Evolutionary conservation across 2,888 invertebrate genomes (phyloP), one percentile per base, ranked within the genome.

Genomic region (Leucophora obtusa): DNA sequence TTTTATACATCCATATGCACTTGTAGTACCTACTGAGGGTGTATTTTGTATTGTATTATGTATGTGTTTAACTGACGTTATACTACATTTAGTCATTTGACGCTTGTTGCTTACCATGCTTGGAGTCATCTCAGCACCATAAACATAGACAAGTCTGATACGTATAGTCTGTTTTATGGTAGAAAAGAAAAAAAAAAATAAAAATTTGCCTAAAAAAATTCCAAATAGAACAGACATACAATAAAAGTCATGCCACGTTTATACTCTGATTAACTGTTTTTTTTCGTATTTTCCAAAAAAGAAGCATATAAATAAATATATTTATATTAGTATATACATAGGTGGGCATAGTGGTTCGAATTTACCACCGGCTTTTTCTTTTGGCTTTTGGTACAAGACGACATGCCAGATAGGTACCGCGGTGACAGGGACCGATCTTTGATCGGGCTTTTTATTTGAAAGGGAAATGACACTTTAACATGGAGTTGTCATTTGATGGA

Each of bases 191-290:
- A 70, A 38, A 1, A 18, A 38, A 65, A 21, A 59, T 0, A 35
- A n/a, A n/a, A 59, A 58, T 53, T 65, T 65, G 33, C 53, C 51
- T 65, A 62, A 50, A 68, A 71, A 60, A 71, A 77, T 60, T 47
- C 18, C 28, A 74, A 74, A 74, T 63, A 62, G 62, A 75, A 80
- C 68, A 80, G 58, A 76, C 75, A 58, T 59, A 68, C 63, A 71
- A 62, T 66, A 75, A 68, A 69, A 53, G 33, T 35, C 58, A 72
- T 76, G 51, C 21, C 62, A 66, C 68, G 54, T 21, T 75, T 62
- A 18, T 56, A 60, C 35, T 70, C 65, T 59, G 73, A 51, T 73
- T 63, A 73, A 73, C 53, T 47, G 43, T n/a, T 43, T 43, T 35
- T 24, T 43, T 11, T 43, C 43, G n/a, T n/a, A 6, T 47, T n/a